Base-by-base conservation (phyloP, 1,140 invertebrate species). In the Planococcus citri region DNA sequence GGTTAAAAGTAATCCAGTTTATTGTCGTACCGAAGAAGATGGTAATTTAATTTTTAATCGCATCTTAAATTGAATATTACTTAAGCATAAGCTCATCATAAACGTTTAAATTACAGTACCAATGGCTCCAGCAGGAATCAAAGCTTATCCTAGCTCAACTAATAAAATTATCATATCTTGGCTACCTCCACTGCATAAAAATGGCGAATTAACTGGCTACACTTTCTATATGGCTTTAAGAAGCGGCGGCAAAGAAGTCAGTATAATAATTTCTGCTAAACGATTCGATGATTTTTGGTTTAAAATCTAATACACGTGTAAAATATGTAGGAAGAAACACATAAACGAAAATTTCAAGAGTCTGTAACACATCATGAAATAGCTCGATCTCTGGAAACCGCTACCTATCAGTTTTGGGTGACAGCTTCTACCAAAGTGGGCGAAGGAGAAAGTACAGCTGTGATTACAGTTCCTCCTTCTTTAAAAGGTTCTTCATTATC, bases 131-230 rank as follows among this genome's bases (percentile, higher is more conserved):
- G 88, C 85, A 0, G 87, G 89, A 74, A 91, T 96, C 58, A 96
- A 95, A 80, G 92, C 91, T 0, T 85, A 91, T 33, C 84, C 91
- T 14, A 91, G 88, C 71, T 90, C 89, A 27, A 81, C 86, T 29
- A 89, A 87, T 72, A 91, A 90, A 76, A 89, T 96, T 70, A 81
- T 95, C 27, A 87, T 96, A 10, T 91, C 91, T 8, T 97, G 94
- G 91, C 81, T 88, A 73, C 88, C 87, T 22, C 90, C 91, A 1
- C 77, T 82, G 12, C 82, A 84, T 72, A 84, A 84, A 51, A 92
- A 92, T 77, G 91, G 91, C 14, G 82, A 87, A 71, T 81, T 92
- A 6, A 87, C 85, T 38, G 87, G 87, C 21, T 92, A 91, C 73
- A 89, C 87, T 6, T 83, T 93, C 70, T 92, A 92, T 76, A 88